Conservation (phyloP, 2,888 invertebrate species). For the Slavum lentiscoides region DNA sequence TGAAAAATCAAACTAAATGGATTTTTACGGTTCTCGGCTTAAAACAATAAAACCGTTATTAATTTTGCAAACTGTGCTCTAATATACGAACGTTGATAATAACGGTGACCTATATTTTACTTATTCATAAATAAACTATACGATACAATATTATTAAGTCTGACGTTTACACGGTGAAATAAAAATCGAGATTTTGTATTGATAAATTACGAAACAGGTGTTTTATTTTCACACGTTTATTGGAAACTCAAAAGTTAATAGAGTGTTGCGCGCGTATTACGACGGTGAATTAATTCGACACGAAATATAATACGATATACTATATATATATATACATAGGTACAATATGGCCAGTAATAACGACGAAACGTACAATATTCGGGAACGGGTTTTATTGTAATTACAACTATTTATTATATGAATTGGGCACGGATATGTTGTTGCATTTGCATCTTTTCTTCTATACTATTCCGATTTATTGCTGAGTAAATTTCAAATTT, state of each 20-base stretch:
- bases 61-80: neutral
- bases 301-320: too few relatives aligned
- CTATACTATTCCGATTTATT: too few relatives aligned
- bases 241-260: neutral
- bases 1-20: neutral
- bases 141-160: neutral
- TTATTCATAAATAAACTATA: neutral
- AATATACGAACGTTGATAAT: neutral
- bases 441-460: too few relatives aligned
- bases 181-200: neutral
- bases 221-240: slow-evolving; percentile 24
- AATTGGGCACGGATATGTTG: too few relatives aligned
- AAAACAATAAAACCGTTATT: slow-evolving; percentile 13
- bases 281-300: too few relatives aligned
- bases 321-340: too few relatives aligned
- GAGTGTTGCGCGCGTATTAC: too few relatives aligned
- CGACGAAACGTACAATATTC: neutral
- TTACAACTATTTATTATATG: too few relatives aligned
- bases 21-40: slow-evolving; percentile 10
- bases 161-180: slow-evolving; percentile 15
- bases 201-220: slow-evolving; percentile 29
- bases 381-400: too few relatives aligned
- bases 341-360: neutral
- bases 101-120: slow-evolving; percentile 21
- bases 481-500: too few relatives aligned